phyloP scores from a whole-genome alignment of 2,888 invertebrate species.

The Minunthozetes semirufus region DNA sequence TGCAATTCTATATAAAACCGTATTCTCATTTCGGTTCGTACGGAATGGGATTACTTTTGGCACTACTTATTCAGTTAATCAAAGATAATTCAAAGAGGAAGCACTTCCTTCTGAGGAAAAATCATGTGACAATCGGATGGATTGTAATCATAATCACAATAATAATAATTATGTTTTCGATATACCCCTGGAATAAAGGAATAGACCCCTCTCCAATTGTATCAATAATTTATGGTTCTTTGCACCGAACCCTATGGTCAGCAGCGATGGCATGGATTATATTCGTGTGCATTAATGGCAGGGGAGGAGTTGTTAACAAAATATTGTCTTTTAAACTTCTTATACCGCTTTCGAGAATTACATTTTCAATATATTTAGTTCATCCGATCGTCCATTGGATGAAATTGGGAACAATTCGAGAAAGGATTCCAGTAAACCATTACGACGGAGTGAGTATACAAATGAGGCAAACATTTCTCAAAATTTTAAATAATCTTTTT shows the following conservation, averaged over 20 bases:
- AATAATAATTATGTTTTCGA: background rate
- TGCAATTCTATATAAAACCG: background rate
- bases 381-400: conserved; percentile 28
- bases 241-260: conserved; percentile 28
- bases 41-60: background rate
- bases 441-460: background rate
- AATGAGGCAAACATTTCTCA: background rate
- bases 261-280: conserved; percentile 29
- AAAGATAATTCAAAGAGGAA: no score
- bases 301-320: conserved; percentile 30
- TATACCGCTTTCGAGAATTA: conserved; percentile 32
- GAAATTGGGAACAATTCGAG: conserved; percentile 10
- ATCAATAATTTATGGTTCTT: background rate
- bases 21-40: background rate
- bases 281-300: conserved; percentile 26
- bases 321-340: conserved; percentile 30
- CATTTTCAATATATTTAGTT: conserved; percentile 34
- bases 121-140: background rate
- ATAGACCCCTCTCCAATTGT: background rate
- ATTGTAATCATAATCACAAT: background rate
- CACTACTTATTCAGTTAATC: no score
- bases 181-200: background rate
- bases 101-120: no score
- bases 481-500: background rate
- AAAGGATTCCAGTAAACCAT: background rate